Evolutionary conservation across 2,797 vertebrate species (phyloP), one percentile per base, ranked within the genome.

Genomic region (Pseudotriccus pelzelni): DNA sequence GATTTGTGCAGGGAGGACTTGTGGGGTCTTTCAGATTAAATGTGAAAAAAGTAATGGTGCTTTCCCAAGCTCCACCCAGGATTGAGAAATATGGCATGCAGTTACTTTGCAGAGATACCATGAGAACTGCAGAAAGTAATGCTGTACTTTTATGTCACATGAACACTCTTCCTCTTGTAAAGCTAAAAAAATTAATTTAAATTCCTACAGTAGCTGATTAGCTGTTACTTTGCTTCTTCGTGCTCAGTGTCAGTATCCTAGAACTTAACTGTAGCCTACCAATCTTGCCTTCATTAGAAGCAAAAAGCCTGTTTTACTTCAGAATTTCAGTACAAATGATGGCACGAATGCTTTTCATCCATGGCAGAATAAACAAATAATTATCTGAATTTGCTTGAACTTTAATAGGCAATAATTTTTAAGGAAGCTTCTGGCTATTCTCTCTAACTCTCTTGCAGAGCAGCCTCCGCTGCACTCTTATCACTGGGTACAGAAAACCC

Each of bases 101-200:
- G 69, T 94, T 88, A 74, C 90, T 96, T 69, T 94, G 80, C 77
- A 64, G 90, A 79, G 80, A 87, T 74, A 77, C 90, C 88, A 91
- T 91, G 93, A 93, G 89, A 94, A 92, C 79, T 81, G 73, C 66
- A 92, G 89, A 93, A 90, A 58, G 37, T 49, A 84, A 69, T 58
- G 64, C 70, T 88, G 83, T 90, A 50, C 67, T 93, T 90, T 37
- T 77, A 10, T 91, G 79, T 97, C 92, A 94, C 82, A 78, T 97
- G 96, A 92, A 78, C 16, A 22, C 36, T 84, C 76, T 96, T 97
- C 95, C 95, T 96, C 94, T 95, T 95, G 52, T 77, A 80, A 90
- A 83, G 69, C 52, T 80, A 44, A 85, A 85, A 73, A 62, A 46
- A 37, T 9, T 2, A 73, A 56, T 84, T 77, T 52, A 70, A 50